These are phyloP conservation scores for Myiagra hebetior DNA, from an alignment of 2,113 vertebrate genomes.

Conservation along the genomic window DNA sequence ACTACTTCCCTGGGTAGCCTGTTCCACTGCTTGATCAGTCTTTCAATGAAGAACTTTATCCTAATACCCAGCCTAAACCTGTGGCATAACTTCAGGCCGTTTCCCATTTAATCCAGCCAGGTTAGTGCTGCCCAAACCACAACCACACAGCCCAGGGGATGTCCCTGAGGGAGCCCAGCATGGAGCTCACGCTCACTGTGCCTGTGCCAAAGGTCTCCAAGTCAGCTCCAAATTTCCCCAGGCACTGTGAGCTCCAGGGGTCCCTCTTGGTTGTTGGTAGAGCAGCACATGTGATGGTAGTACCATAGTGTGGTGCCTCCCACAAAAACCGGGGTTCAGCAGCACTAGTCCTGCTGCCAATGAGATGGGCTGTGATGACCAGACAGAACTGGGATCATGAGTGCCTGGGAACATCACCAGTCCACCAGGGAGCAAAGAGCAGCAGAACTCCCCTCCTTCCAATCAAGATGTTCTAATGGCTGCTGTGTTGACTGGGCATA, in stretches of 20 bases:
- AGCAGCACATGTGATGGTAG: not conserved
- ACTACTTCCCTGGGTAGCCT: not conserved
- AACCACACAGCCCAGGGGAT: not conserved
- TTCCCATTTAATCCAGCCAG: not conserved
- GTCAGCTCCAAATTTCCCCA: not conserved
- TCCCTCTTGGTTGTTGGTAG: not conserved
- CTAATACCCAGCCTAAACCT: not conserved
- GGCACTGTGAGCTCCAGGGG: not conserved
- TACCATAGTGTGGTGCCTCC: fast-evolving
- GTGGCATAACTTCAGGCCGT: fast-evolving
- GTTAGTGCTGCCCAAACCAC: not conserved
- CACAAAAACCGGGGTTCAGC: not conserved
- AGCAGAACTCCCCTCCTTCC: not conserved
- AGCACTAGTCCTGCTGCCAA: not conserved
- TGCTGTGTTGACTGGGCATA: not conserved
- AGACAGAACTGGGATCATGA: fast-evolving
- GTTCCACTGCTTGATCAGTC: not conserved
- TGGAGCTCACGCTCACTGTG: fast-evolving
- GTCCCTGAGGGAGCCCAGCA: not conserved
- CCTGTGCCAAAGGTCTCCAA: not conserved
- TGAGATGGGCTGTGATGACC: too few species aligned
- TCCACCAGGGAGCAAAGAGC: not conserved
- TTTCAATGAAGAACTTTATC: not conserved
- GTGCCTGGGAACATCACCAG: not conserved
- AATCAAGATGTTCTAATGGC: not conserved